phyloP scores from a whole-genome alignment of 2,888 invertebrate species.

The Micropterix aruncella region DNA sequence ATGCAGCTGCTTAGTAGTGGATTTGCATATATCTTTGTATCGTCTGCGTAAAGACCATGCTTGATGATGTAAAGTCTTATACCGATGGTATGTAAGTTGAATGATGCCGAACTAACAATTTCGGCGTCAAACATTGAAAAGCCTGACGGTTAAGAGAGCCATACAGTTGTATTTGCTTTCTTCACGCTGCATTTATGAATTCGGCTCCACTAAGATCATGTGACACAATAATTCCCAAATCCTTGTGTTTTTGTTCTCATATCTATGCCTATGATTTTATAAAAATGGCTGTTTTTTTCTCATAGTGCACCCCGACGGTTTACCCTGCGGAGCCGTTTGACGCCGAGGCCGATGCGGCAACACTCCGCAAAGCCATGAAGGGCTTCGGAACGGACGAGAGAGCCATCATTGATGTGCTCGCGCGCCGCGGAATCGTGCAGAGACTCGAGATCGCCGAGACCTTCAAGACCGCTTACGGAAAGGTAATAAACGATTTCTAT shows the following conservation, averaged over 20 bases:
- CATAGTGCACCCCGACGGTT: conserved; percentile 75
- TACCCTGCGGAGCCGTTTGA: conserved; percentile 79
- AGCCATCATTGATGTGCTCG: conserved; percentile 80
- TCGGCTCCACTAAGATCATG: too few species aligned
- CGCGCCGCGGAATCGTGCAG: conserved; percentile 79
- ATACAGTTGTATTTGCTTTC: too few species aligned
- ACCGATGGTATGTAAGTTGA: too few species aligned
- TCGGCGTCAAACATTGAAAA: too few species aligned
- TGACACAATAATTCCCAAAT: too few species aligned
- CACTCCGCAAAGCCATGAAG: conserved; percentile 83
- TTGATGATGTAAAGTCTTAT: too few species aligned
- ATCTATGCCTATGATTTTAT: not conserved
- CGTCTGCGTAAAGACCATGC: too few species aligned
- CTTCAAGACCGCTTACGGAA: conserved; percentile 87
- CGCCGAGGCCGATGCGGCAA: conserved; percentile 70
- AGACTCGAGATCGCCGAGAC: conserved; percentile 80
- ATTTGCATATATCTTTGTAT: too few species aligned
- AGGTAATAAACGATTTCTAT: conserved; percentile 49
- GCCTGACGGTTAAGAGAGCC: too few species aligned
- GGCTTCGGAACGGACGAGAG: conserved; percentile 88
- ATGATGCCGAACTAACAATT: too few species aligned
- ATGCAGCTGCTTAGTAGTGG: too few species aligned
- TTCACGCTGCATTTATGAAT: conserved; percentile 5
- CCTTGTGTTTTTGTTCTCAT: too few species aligned
- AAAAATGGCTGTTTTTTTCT: conserved; percentile 7